Evolutionary conservation across 2,113 vertebrate species (phyloP).

Genomic region (Hemiprocne comata): DNA sequence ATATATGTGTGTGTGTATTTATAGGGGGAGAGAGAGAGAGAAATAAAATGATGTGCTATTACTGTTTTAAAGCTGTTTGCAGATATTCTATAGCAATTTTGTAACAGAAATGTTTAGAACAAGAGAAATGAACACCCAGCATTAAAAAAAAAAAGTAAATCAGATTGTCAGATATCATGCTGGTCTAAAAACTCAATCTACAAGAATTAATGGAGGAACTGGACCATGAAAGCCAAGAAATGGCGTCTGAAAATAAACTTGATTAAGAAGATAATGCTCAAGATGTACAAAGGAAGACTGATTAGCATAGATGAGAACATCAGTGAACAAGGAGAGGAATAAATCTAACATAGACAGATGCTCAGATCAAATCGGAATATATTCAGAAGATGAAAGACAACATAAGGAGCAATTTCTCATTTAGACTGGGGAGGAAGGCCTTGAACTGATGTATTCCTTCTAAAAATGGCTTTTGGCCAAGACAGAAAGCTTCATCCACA

Average conservation of each 20-base stretch:
- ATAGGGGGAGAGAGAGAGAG: slow-evolving; percentile 1
- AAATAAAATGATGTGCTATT: slow-evolving; percentile 33
- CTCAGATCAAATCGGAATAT: slow-evolving; percentile 44
- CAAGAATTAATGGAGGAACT: slow-evolving; percentile 36
- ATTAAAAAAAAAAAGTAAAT: not conserved
- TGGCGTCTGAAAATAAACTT: slow-evolving; percentile 55
- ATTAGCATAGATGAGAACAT: slow-evolving; percentile 47
- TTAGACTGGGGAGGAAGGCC: slow-evolving; percentile 49
- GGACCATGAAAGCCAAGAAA: slow-evolving; percentile 44
- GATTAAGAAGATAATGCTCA: slow-evolving; percentile 52
- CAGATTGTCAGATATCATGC: not conserved
- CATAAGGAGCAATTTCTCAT: slow-evolving; percentile 50
- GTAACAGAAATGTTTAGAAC: not conserved
- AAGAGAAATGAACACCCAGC: not conserved
- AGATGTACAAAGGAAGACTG: slow-evolving; percentile 50
- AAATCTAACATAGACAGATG: slow-evolving; percentile 52
- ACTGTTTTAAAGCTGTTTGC: slow-evolving; percentile 48
- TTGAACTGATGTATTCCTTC: slow-evolving; percentile 46
- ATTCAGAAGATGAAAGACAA: slow-evolving; percentile 70
- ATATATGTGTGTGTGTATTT: not conserved
- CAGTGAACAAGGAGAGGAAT: slow-evolving; percentile 42
- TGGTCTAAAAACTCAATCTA: slow-evolving; percentile 16
- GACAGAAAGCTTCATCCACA: not conserved
- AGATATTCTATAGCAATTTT: not conserved
- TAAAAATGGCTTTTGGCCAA: slow-evolving; percentile 50